These are phyloP conservation scores for Chymomyza caudatula DNA, from an alignment of 2,888 invertebrate genomes.

Conservation along the genomic window DNA sequence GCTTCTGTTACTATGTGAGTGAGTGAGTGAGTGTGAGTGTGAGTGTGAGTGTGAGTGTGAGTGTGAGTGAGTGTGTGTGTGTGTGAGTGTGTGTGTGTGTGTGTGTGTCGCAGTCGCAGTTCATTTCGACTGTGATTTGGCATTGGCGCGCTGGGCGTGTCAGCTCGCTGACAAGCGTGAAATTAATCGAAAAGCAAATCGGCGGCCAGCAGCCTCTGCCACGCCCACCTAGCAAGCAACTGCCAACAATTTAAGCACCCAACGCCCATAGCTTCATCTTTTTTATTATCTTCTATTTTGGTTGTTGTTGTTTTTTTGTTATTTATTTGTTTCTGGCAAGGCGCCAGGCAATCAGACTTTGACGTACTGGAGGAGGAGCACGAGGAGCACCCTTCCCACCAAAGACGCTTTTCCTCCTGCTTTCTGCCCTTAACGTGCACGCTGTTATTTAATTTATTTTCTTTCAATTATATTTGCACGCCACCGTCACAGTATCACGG, in stretches of 20 bases:
- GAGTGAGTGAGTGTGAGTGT: too few relatives aligned
- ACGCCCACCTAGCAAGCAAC: background rate
- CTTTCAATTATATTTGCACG: slow-evolving; percentile 12
- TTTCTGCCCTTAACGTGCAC: background rate
- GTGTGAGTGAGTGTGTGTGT: slow-evolving; percentile 6
- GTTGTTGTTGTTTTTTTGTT: background rate
- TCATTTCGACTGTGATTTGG: background rate
- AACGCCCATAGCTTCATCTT: background rate
- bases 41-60: background rate
- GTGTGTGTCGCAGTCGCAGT: slow-evolving; percentile 23
- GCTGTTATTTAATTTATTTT: slow-evolving; percentile 12
- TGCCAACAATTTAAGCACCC: background rate
- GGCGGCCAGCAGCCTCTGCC: slow-evolving; percentile 18
- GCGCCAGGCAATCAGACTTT: slow-evolving; percentile 13
- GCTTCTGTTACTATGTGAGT: background rate
- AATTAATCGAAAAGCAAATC: slow-evolving; percentile 73
- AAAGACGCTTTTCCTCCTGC: too few relatives aligned
- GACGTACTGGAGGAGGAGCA: too few relatives aligned
- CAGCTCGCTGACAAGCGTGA: slow-evolving; percentile 71
- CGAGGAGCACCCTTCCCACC: too few relatives aligned
- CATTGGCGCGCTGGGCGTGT: slow-evolving; percentile 44
- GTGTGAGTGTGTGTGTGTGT: background rate
- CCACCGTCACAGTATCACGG: slow-evolving; percentile 5
- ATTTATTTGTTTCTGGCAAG: slow-evolving; percentile 7
- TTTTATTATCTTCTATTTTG: background rate